A percentile compares a stretch with the other conserved stretches of the same genome.
phyloP scores from a whole-genome alignment of 2,888 invertebrate genomes.

The Scaptomyza tumidula region DNA sequence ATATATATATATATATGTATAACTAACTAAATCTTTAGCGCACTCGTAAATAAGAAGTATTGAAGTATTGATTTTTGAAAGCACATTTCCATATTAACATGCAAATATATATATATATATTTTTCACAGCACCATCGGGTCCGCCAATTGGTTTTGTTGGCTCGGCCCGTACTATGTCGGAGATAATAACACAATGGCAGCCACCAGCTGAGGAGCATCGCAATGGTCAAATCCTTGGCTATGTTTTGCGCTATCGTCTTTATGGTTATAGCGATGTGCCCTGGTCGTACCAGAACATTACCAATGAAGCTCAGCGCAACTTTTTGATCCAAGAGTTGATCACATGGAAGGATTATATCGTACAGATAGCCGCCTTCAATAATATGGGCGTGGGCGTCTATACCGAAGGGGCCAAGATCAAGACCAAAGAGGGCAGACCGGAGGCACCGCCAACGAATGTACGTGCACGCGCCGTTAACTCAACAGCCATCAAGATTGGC shows the following conservation, averaged over 20 bases:
- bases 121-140: slow-evolving; percentile 93
- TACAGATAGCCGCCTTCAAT: slow-evolving; percentile 98
- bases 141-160: slow-evolving; percentile 98
- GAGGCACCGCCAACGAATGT: slow-evolving; percentile 95
- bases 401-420: slow-evolving; percentile 95
- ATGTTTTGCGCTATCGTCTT: slow-evolving; percentile 95
- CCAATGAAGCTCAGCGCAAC: slow-evolving; percentile 95
- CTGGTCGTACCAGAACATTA: slow-evolving; percentile 96
- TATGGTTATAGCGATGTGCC: slow-evolving; percentile 96
- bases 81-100: background rate
- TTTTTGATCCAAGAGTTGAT: slow-evolving; percentile 96
- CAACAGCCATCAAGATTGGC: slow-evolving; percentile 92
- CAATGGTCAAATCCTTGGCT: slow-evolving; percentile 97
- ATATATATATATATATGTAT: no score
- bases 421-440: slow-evolving; percentile 98
- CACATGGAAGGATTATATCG: slow-evolving; percentile 98
- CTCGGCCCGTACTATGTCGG: slow-evolving; percentile 96
- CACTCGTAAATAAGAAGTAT: background rate
- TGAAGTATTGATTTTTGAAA: background rate
- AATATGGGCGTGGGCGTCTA: slow-evolving; percentile 97
- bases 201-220: slow-evolving; percentile 97
- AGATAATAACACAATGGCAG: slow-evolving; percentile 99
- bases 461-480: slow-evolving; percentile 91
- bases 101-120: no score
- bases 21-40: slow-evolving; percentile 2